phyloP scores from a whole-genome alignment of 2,113 vertebrate genomes.

The Tragelaphus strepsiceros region DNA sequence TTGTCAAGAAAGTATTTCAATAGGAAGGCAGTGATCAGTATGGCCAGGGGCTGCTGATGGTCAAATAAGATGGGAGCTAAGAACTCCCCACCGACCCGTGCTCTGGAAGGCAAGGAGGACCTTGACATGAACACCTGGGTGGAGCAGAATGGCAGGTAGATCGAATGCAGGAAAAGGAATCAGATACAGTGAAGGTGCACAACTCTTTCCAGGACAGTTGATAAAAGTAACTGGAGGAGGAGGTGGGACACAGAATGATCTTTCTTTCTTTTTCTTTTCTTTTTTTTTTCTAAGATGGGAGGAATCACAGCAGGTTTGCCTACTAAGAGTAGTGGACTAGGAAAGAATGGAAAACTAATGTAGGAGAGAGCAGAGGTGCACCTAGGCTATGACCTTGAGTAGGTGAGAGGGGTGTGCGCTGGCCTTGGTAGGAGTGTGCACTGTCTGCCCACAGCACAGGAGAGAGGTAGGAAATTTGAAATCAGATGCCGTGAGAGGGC shows the following conservation, averaged over 20 bases:
- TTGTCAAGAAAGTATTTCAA: background rate
- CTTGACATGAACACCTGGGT: background rate
- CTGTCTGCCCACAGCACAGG: background rate
- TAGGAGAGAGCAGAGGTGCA: too few species aligned
- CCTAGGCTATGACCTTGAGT: background rate
- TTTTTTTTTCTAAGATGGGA: background rate
- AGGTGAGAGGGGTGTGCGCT: background rate
- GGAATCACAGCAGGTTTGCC: background rate
- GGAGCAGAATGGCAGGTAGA: background rate
- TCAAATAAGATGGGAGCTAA: background rate
- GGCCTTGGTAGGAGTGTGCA: background rate
- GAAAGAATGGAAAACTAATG: background rate
- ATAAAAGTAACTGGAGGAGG: background rate
- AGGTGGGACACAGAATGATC: background rate
- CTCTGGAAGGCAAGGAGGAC: background rate
- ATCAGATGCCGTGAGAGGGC: background rate
- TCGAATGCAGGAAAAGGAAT: background rate
- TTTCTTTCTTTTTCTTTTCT: background rate
- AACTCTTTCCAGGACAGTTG: background rate
- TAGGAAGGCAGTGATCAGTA: background rate
- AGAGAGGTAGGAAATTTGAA: background rate
- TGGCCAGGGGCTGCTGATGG: background rate
- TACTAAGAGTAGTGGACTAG: background rate
- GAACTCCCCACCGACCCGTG: background rate
- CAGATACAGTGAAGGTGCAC: background rate